These are phyloP conservation scores for Coptodon rendalli DNA, from an alignment of 2,113 vertebrate species.

Conservation along the genomic window DNA sequence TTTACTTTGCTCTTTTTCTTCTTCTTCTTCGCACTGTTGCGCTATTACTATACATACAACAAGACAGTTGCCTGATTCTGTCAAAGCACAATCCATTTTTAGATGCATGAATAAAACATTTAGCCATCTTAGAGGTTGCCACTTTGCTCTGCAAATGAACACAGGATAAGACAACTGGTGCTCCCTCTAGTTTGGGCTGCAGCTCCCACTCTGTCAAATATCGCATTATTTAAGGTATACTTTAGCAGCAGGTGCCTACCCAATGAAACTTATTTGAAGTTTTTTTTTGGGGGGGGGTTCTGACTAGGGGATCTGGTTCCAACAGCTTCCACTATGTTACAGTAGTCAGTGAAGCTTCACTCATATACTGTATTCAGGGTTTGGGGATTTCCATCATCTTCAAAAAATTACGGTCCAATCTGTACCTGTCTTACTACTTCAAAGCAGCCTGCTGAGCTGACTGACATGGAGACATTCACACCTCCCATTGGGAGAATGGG, in stretches of 20 bases:
- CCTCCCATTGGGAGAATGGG: slow-evolving; percentile 11
- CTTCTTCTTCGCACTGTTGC: not conserved
- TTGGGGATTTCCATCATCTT: slow-evolving; percentile 10
- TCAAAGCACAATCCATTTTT: slow-evolving; percentile 63
- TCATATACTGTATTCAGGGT: not conserved
- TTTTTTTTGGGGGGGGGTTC: not conserved
- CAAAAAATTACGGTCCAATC: slow-evolving; percentile 6
- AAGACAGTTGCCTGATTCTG: slow-evolving; percentile 67
- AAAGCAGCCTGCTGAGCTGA: slow-evolving; percentile 34
- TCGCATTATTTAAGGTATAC: not conserved
- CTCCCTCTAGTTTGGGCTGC: not conserved
- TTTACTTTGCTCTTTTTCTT: not conserved
- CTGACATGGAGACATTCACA: slow-evolving; percentile 26
- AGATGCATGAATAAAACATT: slow-evolving; percentile 73
- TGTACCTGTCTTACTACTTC: slow-evolving; percentile 10
- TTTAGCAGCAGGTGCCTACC: not conserved
- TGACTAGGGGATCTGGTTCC: not conserved
- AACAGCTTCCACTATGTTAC: not conserved
- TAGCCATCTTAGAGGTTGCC: slow-evolving; percentile 27
- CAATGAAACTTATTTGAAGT: not conserved
- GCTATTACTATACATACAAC: slow-evolving; percentile 27
- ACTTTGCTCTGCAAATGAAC: slow-evolving; percentile 44
- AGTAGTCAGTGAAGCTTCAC: not conserved
- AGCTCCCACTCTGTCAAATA: slow-evolving; percentile 33
- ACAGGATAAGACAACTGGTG: slow-evolving; percentile 15